Evolutionary conservation across 2,888 invertebrate species (phyloP), one percentile per base, ranked within the genome.

Genomic region (Vesta saturnalis): DNA sequence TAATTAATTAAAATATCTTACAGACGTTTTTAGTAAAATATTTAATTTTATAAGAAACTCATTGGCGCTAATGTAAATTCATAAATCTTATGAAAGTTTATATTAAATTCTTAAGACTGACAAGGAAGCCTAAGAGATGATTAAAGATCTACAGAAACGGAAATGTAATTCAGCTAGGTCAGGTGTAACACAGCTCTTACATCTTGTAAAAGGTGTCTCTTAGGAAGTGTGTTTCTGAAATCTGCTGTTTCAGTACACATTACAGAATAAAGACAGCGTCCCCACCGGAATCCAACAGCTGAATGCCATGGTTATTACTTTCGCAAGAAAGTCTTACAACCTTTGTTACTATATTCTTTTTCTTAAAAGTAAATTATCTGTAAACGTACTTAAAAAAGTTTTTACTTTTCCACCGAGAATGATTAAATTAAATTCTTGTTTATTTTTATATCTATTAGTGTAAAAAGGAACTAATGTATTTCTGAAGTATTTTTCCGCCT

Each of bases 191-290:
- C 18, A 64, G 52, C 49, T 59, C 54, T 52, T 64, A 64, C 64
- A 64, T 64, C 64, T 64, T 64, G 59, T 64, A 64, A 52, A 64
- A 54, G 64, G 15, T 23, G 43, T 54, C 64, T 59, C 64, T n/a
- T 2, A 59, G 64, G 64, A 64, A 35, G 59, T 22, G 58, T 58
- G 59, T 52, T 64, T 59, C 64, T 64, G 52, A 64, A 64, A 64
- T 64, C 64, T 59, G 59, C 64, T 64, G 64, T 64, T 59, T 64
- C 64, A 64, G 64, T 58, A 59, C 64, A 59, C 59, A 64, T 64
- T 64, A 59, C 52, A 52, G 58, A 21, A 64, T 64, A 64, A 64
- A 64, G 59, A 64, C 58, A 15, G 43, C 59, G 43, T 58, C 47
- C 30, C 39, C 43, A 39, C 59, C 64, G 64, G 64, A 64, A 64